These are phyloP conservation scores for Drosophila greeni DNA, from an alignment of 2,888 invertebrate genomes.

Conservation along the genomic window DNA sequence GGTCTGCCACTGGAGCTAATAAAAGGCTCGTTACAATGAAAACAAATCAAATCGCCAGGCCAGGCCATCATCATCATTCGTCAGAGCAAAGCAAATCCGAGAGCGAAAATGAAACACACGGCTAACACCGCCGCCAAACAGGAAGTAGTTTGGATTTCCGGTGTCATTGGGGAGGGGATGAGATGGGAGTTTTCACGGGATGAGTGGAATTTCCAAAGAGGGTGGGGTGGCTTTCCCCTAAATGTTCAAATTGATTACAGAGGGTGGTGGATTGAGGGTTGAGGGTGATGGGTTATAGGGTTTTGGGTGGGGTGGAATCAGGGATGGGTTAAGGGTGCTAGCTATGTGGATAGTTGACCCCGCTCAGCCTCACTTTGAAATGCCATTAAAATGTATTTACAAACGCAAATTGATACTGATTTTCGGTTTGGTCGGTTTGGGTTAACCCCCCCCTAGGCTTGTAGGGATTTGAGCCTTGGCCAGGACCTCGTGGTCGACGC, in stretches of 20 bases:
- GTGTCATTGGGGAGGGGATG: constrained; percentile 55
- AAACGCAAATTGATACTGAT: constrained; percentile 73
- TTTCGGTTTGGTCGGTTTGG: constrained; percentile 50
- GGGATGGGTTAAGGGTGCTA: too few relatives aligned
- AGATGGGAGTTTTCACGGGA: neutral
- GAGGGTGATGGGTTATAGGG: neutral
- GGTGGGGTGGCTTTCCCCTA: neutral
- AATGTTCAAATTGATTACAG: constrained; percentile 5
- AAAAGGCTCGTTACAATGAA: constrained; percentile 72
- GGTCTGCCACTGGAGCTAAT: constrained; percentile 54
- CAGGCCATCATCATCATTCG: constrained; percentile 63
- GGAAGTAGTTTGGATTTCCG: constrained; percentile 75
- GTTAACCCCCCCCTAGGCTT: too few relatives aligned
- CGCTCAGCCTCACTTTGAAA: constrained; percentile 67
- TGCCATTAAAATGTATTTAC: constrained; percentile 75
- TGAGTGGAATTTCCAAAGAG: neutral
- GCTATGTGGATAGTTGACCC: neutral
- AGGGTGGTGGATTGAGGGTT: neutral
- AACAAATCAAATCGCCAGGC: constrained; percentile 69
- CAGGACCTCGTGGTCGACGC: constrained; percentile 40
- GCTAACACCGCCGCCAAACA: constrained; percentile 58
- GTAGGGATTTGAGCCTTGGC: neutral
- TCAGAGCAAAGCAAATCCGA: constrained; percentile 57
- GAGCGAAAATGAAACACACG: constrained; percentile 64
- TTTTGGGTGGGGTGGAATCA: neutral